A percentile compares a stretch with the other conserved stretches of the same genome.
phyloP scores from a whole-genome alignment of 2,888 invertebrate species.

The Hofmannophila pseudospretella region DNA sequence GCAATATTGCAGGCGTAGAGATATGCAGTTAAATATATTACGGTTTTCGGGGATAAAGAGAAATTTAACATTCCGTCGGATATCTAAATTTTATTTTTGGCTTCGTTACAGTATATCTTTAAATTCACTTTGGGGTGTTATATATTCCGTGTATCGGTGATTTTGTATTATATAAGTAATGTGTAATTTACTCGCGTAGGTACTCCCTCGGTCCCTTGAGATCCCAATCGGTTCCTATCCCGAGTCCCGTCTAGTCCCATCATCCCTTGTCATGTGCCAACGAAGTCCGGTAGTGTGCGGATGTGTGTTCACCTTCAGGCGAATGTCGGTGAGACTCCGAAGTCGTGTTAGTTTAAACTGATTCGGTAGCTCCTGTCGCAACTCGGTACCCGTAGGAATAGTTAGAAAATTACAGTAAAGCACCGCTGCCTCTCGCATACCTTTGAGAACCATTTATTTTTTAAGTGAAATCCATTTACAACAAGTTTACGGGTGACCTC shows the following conservation, averaged over 20 bases:
- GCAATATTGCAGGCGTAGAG: constrained; percentile 51
- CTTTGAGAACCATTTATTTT: constrained; percentile 51
- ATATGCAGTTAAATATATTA: constrained; percentile 42
- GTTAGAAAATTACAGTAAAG: constrained; percentile 33
- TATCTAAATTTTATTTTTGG: constrained; percentile 48
- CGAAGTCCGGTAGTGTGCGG: constrained; percentile 57
- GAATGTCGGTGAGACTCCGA: constrained; percentile 3
- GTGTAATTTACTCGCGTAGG: constrained; percentile 25
- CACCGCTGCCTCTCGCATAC: constrained; percentile 35
- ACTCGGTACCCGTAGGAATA: constrained; percentile 43
- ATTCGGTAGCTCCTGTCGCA: constrained; percentile 23
- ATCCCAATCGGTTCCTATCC: constrained; percentile 56
- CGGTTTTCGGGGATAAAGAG: constrained; percentile 54
- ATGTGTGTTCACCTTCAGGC: constrained; percentile 28
- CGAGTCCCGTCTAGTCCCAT: constrained; percentile 71
- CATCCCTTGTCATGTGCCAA: constrained; percentile 68
- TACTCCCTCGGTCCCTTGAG: constrained; percentile 34
- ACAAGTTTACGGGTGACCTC: constrained; percentile 59
- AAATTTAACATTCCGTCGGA: constrained; percentile 68
- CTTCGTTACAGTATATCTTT: constrained; percentile 28
- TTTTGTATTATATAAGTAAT: constrained; percentile 25
- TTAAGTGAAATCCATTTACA: constrained; percentile 63
- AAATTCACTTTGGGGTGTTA: constrained; percentile 13
- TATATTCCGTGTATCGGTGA: constrained; percentile 26
- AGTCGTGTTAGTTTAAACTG: constrained; percentile 5